Evolutionary conservation across 2,888 invertebrate species (phyloP).

Genomic region (Lepidochrysops patricia): DNA sequence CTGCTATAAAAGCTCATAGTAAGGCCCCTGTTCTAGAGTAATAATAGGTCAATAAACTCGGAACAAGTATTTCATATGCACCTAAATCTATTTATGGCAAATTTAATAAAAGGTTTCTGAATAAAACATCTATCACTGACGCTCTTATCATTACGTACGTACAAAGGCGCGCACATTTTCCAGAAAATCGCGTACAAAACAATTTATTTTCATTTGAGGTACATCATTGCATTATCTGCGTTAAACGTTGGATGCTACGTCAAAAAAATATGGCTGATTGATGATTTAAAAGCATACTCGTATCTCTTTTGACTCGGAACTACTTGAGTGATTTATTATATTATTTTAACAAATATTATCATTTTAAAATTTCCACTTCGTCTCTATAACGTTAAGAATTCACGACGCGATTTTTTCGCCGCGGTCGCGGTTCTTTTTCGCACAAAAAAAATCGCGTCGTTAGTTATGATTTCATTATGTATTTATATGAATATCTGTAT

Average conservation of each 20-base stretch:
- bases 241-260: background rate
- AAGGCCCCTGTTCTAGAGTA: too few species aligned
- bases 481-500: too few species aligned
- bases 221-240: background rate
- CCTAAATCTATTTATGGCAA: background rate
- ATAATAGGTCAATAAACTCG: too few species aligned
- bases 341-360: background rate
- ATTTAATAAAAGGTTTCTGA: background rate
- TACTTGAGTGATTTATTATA: background rate
- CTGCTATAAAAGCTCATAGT: too few species aligned
- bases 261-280: background rate
- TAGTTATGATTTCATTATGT: too few species aligned
- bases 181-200: background rate
- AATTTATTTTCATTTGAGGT: background rate
- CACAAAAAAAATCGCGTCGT: too few species aligned
- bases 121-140: slow-evolving; percentile 1
- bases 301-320: background rate
- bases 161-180: background rate
- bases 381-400: too few species aligned
- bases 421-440: too few species aligned
- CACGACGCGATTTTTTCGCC: too few species aligned
- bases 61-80: too few species aligned
- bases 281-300: background rate
- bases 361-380: background rate
- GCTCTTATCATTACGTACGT: background rate